These are phyloP conservation scores for Halichoeres trimaculatus DNA, from an alignment of 2,113 vertebrate genomes.

Conservation along the genomic window DNA sequence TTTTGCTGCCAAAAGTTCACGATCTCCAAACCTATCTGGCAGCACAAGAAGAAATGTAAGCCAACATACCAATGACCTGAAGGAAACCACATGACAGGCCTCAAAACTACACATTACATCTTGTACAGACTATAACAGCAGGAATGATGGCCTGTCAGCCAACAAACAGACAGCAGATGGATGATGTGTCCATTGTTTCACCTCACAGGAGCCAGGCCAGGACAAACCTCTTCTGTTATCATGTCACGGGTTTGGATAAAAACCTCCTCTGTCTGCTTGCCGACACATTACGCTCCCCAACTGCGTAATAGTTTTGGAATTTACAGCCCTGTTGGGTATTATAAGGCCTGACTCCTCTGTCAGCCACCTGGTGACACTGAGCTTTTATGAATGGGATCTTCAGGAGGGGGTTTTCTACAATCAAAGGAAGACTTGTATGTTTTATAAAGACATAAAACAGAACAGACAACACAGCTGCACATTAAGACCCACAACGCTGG, in stretches of 20 bases:
- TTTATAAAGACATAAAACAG: slow-evolving; percentile 48
- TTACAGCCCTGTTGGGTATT: slow-evolving; percentile 51
- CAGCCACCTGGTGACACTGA: slow-evolving; percentile 51
- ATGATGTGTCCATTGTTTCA: slow-evolving; percentile 51
- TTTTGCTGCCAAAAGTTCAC: slow-evolving; percentile 7
- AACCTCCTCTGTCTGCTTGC: slow-evolving; percentile 24
- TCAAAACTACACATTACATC: slow-evolving; percentile 29
- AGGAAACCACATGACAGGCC: slow-evolving; percentile 40
- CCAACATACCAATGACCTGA: slow-evolving; percentile 20
- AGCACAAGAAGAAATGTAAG: not conserved
- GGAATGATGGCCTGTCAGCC: slow-evolving; percentile 32
- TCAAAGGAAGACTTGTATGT: not conserved
- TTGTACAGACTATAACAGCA: slow-evolving; percentile 27
- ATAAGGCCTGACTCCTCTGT: slow-evolving; percentile 34
- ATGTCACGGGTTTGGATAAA: slow-evolving; percentile 46
- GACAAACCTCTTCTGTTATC: slow-evolving; percentile 40
- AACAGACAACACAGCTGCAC: slow-evolving; percentile 37
- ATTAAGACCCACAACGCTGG: slow-evolving; percentile 20
- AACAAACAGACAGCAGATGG: slow-evolving; percentile 60
- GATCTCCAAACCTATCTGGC: slow-evolving; percentile 20
- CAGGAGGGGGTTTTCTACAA: slow-evolving; percentile 10
- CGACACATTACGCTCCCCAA: slow-evolving; percentile 34
- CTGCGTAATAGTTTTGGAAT: slow-evolving; percentile 45
- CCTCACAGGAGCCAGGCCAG: slow-evolving; percentile 31
- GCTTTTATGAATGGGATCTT: slow-evolving; percentile 33